Evolutionary conservation across 2,797 vertebrate species (phyloP), one percentile per base, ranked within the genome.

Genomic region (Syndactyla subalaris): DNA sequence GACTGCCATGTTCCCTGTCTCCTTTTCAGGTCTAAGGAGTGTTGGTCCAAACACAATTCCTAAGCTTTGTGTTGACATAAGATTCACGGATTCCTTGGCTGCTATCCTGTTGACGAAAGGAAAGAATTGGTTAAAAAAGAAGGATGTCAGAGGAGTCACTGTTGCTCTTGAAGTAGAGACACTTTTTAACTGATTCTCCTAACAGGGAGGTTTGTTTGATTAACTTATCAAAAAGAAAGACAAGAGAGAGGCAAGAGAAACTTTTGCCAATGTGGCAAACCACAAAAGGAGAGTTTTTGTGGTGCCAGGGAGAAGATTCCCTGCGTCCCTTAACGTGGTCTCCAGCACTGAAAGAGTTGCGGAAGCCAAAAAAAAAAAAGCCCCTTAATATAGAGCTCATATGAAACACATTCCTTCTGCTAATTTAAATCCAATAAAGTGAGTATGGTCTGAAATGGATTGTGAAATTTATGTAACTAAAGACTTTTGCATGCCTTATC

Each of bases 41-140:
- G 99, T 99, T 24, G 99, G 99, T 75, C 99, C 99, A 88, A 99
- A 99, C 66, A 99, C 99, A 66, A 99, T 99, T 84, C 99, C 98
- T 77, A 99, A 97, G 89, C 99, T 98, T 94, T 99, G 99, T 51
- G 98, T 98, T 48, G 99, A 99, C 99, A 99, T 99, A 55, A 99
- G 98, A 96, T 99, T 99, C 96, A 98, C 97, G 79, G 95, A 98
- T 70, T 99, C 98, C 82, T 98, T 98, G 71, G 95, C 95, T 94
- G 99, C 98, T 96, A 99, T 98, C 97, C 99, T 99, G 97, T 91
- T 89, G 92, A 93, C 74, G 88, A 96, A 92, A 96, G 90, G 85
- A 87, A 95, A 87, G 58, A 92, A 88, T 39, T 96, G 93, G 94
- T 97, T 95, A 95, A 96, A 95, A 79, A 58, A 68, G 67, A 93